Evolutionary conservation across 2,888 invertebrate species (phyloP).

Genomic region (Metopia argyrocephala): DNA sequence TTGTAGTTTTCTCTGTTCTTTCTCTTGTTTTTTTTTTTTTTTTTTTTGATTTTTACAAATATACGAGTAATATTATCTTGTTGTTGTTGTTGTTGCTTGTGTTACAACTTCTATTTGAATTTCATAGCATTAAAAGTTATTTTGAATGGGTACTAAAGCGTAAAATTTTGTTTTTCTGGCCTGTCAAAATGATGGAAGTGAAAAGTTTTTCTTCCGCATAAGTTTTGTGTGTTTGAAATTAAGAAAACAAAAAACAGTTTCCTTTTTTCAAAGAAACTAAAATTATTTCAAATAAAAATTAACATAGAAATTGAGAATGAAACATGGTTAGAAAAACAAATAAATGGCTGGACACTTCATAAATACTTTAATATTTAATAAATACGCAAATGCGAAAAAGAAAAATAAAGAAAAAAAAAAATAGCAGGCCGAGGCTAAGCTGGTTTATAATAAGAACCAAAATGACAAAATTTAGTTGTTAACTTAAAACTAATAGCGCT

Average conservation of each 20-base stretch:
- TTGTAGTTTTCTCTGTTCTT: too few relatives aligned
- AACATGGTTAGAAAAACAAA: not conserved
- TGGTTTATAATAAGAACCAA: too few relatives aligned
- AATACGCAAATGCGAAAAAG: not conserved
- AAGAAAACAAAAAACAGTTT: not conserved
- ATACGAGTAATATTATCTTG: not conserved
- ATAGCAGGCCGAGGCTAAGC: too few relatives aligned
- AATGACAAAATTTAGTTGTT: too few relatives aligned
- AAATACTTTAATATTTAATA: slow-evolving; percentile 13
- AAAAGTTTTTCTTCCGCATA: not conserved
- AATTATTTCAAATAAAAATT: slow-evolving; percentile 37
- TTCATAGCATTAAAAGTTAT: not conserved
- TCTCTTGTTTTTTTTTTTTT: not conserved
- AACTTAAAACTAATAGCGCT: too few relatives aligned
- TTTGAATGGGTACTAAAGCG: slow-evolving; percentile 42
- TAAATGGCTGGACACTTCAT: not conserved
- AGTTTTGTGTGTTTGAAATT: not conserved
- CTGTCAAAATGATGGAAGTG: not conserved
- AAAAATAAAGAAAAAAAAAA: too few relatives aligned
- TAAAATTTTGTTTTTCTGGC: slow-evolving; percentile 26
- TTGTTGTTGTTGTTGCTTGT: not conserved
- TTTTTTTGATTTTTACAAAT: not conserved
- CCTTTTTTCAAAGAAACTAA: slow-evolving; percentile 12
- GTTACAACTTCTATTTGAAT: not conserved
- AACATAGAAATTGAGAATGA: slow-evolving; percentile 47